These are phyloP conservation scores for Myodes glareolus DNA, from an alignment of 2,113 vertebrate species.

Conservation along the genomic window DNA sequence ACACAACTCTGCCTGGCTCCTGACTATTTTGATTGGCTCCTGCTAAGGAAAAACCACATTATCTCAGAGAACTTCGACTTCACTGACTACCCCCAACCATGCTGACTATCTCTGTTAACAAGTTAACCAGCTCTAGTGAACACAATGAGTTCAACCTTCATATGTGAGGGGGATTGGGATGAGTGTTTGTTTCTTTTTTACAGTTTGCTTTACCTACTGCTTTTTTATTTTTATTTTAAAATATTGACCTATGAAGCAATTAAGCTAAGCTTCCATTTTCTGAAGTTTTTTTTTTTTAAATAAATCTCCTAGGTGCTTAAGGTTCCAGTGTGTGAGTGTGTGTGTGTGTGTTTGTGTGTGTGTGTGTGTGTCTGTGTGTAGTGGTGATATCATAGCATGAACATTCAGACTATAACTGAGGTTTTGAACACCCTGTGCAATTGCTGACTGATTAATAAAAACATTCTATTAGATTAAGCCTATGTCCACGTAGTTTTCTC, in stretches of 20 bases:
- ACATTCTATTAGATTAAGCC: background rate
- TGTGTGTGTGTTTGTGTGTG: no score
- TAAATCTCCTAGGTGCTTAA: background rate
- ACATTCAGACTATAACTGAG: no score
- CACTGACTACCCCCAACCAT: background rate
- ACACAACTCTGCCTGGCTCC: background rate
- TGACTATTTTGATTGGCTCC: background rate
- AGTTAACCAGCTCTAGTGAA: background rate
- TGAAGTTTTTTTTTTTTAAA: background rate
- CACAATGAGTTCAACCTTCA: background rate
- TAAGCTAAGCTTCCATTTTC: conserved; percentile 10
- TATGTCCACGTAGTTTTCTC: background rate
- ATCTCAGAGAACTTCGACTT: background rate
- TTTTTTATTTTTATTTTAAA: conserved; percentile 34
- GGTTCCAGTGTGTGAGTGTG: no score
- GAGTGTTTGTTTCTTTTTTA: background rate
- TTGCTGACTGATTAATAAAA: background rate
- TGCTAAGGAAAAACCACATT: background rate
- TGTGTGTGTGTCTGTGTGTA: no score
- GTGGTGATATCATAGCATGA: no score
- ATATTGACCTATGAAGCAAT: background rate
- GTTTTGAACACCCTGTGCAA: background rate
- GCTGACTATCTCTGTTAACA: background rate
- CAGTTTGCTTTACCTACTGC: background rate
- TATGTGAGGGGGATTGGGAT: background rate